Base-by-base conservation (phyloP, 2,888 invertebrate genomes). In the Drosophila birchii region DNA sequence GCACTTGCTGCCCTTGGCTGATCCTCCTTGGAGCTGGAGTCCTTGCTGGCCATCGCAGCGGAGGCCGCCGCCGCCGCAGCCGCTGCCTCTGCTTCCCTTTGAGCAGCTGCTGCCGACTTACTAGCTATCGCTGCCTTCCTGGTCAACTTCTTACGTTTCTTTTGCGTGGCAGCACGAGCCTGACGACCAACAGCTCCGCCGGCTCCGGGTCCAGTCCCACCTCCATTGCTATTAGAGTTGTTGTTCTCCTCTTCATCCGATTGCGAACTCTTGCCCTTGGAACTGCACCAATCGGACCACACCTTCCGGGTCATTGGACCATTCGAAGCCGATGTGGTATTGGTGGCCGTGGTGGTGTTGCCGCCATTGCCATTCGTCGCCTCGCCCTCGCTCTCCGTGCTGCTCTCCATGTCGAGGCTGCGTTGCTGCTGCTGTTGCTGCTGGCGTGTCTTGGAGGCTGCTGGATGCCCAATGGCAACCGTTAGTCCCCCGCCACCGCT, bases 231-330 rank as follows among this genome's bases (percentile, higher is more conserved):
- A 51, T 90, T 90, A 63, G 90, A 91, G 80, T 92, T 93, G 76
- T 93, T 92, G 80, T 93, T 92, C 75, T 93, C 93, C 81, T 95
- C 95, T 61, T 94, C 95, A 76, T 95, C 95, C 20, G 94, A 94
- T 82, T 94, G 94, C 73, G 94, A 95, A 81, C 94, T 94, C 84
- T 94, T 94, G 47, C 94, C 94, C 83, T 94, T 94, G 34, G 94
- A 94, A 55, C 93, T 93, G 89, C 94, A 95, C 94, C 95, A 95
- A 90, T 96, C 95, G 6, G 95, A 95, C 96, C 96, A 96, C 53
- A 96, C 95, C 78, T 95, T 94, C 23, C 96, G 93, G 9, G 96
- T 96, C 29, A 96, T 96, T 5, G 95, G 95, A 20, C 89, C 89
- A 56, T 84, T 85, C 36, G 86, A 81, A 7, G 75, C 73, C 16